Base-by-base conservation (phyloP, 2,888 invertebrate species). In the Exocentrus adspersus region DNA sequence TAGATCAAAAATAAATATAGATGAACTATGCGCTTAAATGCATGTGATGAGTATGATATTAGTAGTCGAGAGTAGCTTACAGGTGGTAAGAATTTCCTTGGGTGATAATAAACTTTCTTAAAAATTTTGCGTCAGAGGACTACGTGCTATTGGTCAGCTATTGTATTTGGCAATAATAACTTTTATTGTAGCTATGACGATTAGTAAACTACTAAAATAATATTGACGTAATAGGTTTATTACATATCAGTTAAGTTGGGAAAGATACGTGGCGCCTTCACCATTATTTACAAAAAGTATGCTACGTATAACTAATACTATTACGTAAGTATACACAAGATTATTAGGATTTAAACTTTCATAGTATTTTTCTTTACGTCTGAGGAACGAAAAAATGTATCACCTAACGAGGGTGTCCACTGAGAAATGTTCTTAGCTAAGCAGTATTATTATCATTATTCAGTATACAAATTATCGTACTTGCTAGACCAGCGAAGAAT, bases 141-240 rank as follows among this genome's bases (percentile, higher is more conserved):
- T 54, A 54, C 54, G 54, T 54, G 54, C 54, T 20, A 14, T n/a
- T 54, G 19, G 54, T 54, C 54, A 54, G 43, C 54, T 54, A 54
- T 21, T 28, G 42, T 37, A 17, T 28, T 43, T 21, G 14, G 43
- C 53, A 37, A 12, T 54, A 54, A 21, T 37, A 37, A 14, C 28
- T 54, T 48, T 24, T 28, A 54, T 50, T 43, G 28, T 12, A 48
- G 28, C 28, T 24, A 43, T 43, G 24, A 17, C 32, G 12, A 43
- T 10, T 32, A 32, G 24, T 19, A 43, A 37, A 43, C 43, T 54
- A 43, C 28, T 28, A 28, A 42, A 54, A 43, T 14, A 17, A 17
- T 24, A 12, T 28, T 54, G 54, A 54, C 54, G 54, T 28, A 53
- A 37, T 20, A n/a, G 12, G 7, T 37, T 37, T 37, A 37, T 37